Evolutionary conservation across 2,888 invertebrate species (phyloP), one percentile per base, ranked within the genome.

Genomic region (Phyto melanocephala): DNA sequence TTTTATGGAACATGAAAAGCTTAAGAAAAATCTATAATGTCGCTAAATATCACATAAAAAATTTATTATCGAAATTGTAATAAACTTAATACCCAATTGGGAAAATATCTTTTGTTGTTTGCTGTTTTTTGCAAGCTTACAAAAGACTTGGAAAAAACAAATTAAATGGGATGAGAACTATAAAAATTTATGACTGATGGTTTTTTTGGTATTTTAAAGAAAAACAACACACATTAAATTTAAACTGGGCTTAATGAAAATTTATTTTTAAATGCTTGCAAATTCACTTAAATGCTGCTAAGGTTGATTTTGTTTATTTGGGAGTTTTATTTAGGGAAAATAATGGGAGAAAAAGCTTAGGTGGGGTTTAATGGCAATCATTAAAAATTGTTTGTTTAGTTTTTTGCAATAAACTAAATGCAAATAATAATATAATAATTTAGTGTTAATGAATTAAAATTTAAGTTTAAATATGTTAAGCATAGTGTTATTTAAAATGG

Each of bases 21-120:
- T 28, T 50, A 45, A 65, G 63, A 56, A 63, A 78, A 75, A 82
- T 82, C 56, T 58, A 54, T 75, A 75, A 79, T 82, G 82, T 79
- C 79, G 79, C 82, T 67, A 82, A 82, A 70, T 79, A 79, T 75
- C 70, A 70, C 79, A 75, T 60, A 54, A 45, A 79, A 78, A 60
- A 75, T 58, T 45, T 74, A 71, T 70, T 71, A 75, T 15, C 47
- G 37, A 52, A 60, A 70, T 52, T 65, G 52, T 28, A 54, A 68
- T 47, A 70, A 45, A 65, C 11, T 52, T 52, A 35, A 52, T 22
- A 17, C 70, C 78, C 81, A 74, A 50, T 78, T 24, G 70, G 56
- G 42, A 74, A 74, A 50, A 37, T 8, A 10, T 17, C 15, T 47
- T 28, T 28, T 52, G 24, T 22, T 15, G 24, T 8, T 28, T 28